Evolutionary conservation across 2,797 vertebrate genomes (phyloP).

Genomic region (Myripristis murdjan): DNA sequence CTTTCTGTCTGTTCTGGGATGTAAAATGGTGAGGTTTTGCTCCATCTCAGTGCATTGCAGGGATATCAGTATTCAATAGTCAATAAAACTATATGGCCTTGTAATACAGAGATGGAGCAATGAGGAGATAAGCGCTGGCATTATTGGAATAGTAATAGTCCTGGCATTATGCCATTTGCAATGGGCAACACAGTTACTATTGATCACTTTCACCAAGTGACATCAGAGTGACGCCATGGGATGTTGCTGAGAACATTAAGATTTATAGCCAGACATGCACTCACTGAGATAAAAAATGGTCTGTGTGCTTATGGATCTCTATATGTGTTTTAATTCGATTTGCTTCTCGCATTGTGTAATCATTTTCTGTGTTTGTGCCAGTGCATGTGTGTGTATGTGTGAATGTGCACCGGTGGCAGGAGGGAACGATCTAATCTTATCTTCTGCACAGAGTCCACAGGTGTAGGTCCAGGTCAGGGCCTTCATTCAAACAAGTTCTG

Average conservation of each 20-base stretch:
- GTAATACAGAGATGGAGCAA: slow-evolving; percentile 21
- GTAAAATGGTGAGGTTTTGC: slow-evolving; percentile 4
- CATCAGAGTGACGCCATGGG: slow-evolving; percentile 16
- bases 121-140: slow-evolving; percentile 40
- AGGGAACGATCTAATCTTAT: slow-evolving; percentile 83
- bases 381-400: slow-evolving; percentile 49
- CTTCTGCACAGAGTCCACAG: slow-evolving; percentile 85
- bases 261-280: slow-evolving; percentile 9
- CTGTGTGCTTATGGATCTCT: not conserved
- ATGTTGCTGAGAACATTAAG: slow-evolving; percentile 1
- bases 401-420: slow-evolving; percentile 56
- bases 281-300: not conserved
- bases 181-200: slow-evolving; percentile 26
- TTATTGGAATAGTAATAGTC: slow-evolving; percentile 32
- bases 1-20: not conserved
- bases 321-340: not conserved
- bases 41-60: slow-evolving; percentile 9
- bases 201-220: slow-evolving; percentile 17
- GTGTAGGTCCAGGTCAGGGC: slow-evolving; percentile 66
- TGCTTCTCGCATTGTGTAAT: slow-evolving; percentile 32
- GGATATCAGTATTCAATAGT: slow-evolving; percentile 34
- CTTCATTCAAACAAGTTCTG: slow-evolving; percentile 53
- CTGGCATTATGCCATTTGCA: slow-evolving; percentile 17
- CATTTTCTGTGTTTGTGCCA: not conserved
- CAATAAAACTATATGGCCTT: slow-evolving; percentile 32